Evolutionary conservation across 2,888 invertebrate genomes (phyloP).

Genomic region (Zygogramma bicolorata): DNA sequence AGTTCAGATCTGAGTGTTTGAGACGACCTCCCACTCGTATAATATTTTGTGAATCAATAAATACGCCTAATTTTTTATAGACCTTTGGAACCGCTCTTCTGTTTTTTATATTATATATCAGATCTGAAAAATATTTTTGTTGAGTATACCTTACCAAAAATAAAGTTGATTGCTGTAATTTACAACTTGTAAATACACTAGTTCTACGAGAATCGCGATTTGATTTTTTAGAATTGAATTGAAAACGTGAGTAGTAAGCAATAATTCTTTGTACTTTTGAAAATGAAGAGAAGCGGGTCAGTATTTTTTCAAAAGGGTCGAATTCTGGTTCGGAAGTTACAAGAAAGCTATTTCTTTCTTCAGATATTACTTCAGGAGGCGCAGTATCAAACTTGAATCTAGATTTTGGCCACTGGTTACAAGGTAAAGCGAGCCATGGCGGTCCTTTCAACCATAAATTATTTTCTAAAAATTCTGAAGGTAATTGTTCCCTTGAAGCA

Average conservation of each 20-base stretch:
- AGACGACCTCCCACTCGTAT: neutral
- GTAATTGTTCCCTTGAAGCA: neutral
- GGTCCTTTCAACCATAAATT: neutral
- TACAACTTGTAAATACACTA: no score
- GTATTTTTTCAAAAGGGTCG: neutral
- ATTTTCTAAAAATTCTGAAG: neutral
- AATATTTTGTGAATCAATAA: neutral
- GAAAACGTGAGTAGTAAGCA: no score
- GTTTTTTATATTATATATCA: neutral
- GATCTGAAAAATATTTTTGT: neutral
- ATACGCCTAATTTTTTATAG: neutral
- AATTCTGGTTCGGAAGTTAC: neutral
- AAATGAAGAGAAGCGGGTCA: neutral
- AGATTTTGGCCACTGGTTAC: neutral
- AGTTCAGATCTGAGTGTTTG: no score
- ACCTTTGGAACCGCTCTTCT: neutral
- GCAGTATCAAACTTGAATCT: neutral
- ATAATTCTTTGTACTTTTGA: neutral
- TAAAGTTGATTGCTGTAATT: no score
- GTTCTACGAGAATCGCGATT: no score
- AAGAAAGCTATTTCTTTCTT: neutral
- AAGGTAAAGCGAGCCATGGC: neutral
- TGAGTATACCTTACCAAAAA: no score
- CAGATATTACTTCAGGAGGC: neutral
- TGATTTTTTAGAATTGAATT: no score